Evolutionary conservation across 2,113 vertebrate genomes (phyloP), one percentile per base, ranked within the genome.

Genomic region (Pygoscelis antarcticus): DNA sequence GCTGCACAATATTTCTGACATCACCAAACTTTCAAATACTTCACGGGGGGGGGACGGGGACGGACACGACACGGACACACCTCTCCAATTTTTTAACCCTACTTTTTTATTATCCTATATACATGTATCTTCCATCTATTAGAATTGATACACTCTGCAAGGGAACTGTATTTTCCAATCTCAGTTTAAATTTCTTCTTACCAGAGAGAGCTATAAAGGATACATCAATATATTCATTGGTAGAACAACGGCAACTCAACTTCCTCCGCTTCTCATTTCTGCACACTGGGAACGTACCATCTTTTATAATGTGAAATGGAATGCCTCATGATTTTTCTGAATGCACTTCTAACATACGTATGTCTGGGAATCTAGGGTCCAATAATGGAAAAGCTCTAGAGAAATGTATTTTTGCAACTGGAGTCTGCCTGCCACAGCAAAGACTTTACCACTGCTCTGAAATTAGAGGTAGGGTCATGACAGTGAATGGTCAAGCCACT

Each of bases 141-240:
- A 80, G 42, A 85, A 90, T 1, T 51, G 34, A 88, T 82, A 49
- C 0, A 0, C 46, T 85, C 58, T 85, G 66, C 71, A 91, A 89
- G 18, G 36, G 58, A 94, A 91, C 61, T 52, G 65, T 57, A 76
- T 87, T 95, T 96, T 91, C 78, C 91, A 91, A 57, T 94, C 64
- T 93, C 87, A 57, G 58, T 61, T 94, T 76, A 93, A 94, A 95
- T 95, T 93, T 90, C 83, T 94, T 96, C 78, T 77, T 83, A 90
- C 61, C 82, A 87, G 70, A 90, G 72, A 90, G 70, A 65, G 74
- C 84, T 76, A 79, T 72, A 97, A 96, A 87, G 74, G 40, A 95
- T 21, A 69, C 19, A 89, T 91, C 91, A 82, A 83, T 89, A 89
- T 65, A 79, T 78, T 95, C 87, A 89, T 6, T 58, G 91, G 66